Base-by-base conservation (phyloP, 2,113 vertebrate genomes). In the Marmota monax region DNA sequence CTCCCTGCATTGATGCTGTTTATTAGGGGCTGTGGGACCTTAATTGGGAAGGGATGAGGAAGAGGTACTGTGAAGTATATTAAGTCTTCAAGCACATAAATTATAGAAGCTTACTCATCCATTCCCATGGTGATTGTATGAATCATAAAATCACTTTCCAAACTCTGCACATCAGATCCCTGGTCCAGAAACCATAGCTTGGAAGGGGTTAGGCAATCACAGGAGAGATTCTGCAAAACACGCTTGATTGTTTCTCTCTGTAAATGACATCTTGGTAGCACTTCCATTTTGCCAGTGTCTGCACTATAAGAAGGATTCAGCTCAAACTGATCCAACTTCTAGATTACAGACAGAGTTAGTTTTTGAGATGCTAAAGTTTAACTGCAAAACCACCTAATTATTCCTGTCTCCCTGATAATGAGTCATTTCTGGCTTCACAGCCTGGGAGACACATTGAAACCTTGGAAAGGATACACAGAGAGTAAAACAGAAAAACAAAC, bases 401-500 rank as follows among this genome's bases (percentile, higher is more conserved):
- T 88, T 48, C 20, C 87, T 73, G 39, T 39, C 48, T 84, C 37
- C 72, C 18, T 14, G 8, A 63, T 82, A 92, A 23, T 63, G 85
- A 92, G 27, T 69, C 61, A 58, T 27, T 53, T 25, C n/a, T 45
- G 27, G 51, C 22, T 32, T 56, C 58, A 65, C 0, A 34, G 32
- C 53, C 69, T 34, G 42, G 86, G 8, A 3, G 25, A 39, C 58
- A 56, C 51, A 58, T n/a, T 51, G 70, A 87, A 85, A 94, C 67
- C 85, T 2, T 77, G 67, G 51, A 80, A 37, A 65, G 5, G 11
- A n/a, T 16, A 39, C 69, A 53, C 1, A 6, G 74, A 45, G 18
- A 83, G 63, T 34, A 42, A 82, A 95, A 92, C 56, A 76, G 86
- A 91, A 85, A 85, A 82, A n/a, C 48, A 90, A n/a, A 84, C 18